Conservation (phyloP, 2,888 invertebrate species). For the Entomobrya proxima region DNA sequence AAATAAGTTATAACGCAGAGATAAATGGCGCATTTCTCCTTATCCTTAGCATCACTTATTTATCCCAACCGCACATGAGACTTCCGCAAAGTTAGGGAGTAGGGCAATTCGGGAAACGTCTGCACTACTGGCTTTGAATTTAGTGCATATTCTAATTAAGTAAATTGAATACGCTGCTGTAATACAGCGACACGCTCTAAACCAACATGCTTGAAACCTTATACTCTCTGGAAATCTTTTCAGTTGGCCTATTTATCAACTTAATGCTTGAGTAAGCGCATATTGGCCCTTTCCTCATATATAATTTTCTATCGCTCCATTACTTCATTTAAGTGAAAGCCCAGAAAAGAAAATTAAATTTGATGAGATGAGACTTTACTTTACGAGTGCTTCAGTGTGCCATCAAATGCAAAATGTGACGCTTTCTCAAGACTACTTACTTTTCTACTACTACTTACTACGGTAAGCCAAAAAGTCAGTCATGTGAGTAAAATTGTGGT, state of each 20-base stretch:
- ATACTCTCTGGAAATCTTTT: neutral
- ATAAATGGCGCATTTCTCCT: too few relatives aligned
- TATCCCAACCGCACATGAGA: too few relatives aligned
- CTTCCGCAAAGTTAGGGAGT: too few relatives aligned
- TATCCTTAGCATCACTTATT: too few relatives aligned
- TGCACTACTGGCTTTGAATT: too few relatives aligned
- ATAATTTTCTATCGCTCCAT: neutral
- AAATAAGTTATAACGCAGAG: too few relatives aligned
- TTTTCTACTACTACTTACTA: neutral
- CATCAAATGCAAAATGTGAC: too few relatives aligned
- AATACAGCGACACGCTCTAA: too few relatives aligned
- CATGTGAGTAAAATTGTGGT: neutral
- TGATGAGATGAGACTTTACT: neutral
- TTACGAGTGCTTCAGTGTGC: neutral
- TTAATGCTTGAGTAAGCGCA: neutral
- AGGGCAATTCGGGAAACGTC: too few relatives aligned
- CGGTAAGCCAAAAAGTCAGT: neutral
- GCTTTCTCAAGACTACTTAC: too few relatives aligned
- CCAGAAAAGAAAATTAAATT: neutral
- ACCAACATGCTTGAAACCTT: neutral
- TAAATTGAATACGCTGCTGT: neutral
- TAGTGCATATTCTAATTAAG: neutral
- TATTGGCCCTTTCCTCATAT: neutral
- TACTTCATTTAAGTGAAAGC: neutral
- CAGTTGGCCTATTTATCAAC: neutral